Conservation (phyloP, 2,888 invertebrate genomes). For the Acholoe squamosa region DNA sequence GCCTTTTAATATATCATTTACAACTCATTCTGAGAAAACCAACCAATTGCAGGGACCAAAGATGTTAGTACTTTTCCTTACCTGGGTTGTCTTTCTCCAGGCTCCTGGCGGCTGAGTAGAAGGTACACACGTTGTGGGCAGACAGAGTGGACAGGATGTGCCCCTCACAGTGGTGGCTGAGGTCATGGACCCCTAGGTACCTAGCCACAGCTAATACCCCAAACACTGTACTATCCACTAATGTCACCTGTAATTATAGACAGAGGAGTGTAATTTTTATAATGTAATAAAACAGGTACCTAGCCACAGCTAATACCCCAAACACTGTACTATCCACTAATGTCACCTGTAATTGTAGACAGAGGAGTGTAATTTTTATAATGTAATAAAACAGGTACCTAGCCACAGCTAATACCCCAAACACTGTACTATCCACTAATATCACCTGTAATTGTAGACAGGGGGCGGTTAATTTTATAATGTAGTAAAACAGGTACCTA, state of each 20-base stretch:
- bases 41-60: no score
- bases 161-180: slow-evolving; percentile 41
- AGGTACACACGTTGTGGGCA: slow-evolving; percentile 64
- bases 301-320: slow-evolving; percentile 36
- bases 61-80: no score
- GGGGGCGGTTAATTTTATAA: no score
- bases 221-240: slow-evolving; percentile 61
- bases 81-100: slow-evolving; percentile 51
- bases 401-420: slow-evolving; percentile 45
- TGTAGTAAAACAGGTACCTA: no score
- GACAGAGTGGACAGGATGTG: slow-evolving; percentile 57
- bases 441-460: slow-evolving; percentile 30
- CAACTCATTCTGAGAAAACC: no score
- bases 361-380: no score
- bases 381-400: no score
- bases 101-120: slow-evolving; percentile 53
- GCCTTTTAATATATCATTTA: no score
- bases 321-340: slow-evolving; percentile 61
- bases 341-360: slow-evolving; percentile 45
- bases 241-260: slow-evolving; percentile 8
- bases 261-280: neutral
- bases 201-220: slow-evolving; percentile 40
- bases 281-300: neutral
- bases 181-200: slow-evolving; percentile 60
- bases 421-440: slow-evolving; percentile 58